phyloP scores from a whole-genome alignment of 2,797 vertebrate genomes.

The Buphagus erythrorhynchus region DNA sequence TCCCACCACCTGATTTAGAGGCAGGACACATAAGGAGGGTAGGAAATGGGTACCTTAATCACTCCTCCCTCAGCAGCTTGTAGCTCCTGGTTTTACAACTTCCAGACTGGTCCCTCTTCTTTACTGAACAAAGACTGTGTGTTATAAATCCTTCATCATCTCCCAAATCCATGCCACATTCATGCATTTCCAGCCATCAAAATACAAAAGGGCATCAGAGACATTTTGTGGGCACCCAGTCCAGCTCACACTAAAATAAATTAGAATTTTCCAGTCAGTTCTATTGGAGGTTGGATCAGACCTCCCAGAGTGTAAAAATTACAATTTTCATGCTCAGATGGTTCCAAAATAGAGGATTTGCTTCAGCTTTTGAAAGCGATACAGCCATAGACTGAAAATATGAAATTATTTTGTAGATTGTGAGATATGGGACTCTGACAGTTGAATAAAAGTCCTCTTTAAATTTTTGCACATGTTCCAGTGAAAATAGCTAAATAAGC shows the following conservation, averaged over 20 bases:
- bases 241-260: background rate
- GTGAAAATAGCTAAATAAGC: background rate
- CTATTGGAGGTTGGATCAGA: background rate
- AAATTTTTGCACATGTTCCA: background rate
- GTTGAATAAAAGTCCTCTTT: background rate
- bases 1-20: background rate
- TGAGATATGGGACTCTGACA: background rate
- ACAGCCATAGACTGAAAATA: background rate
- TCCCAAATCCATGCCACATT: background rate
- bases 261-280: background rate
- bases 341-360: background rate
- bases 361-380: background rate
- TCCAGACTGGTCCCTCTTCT: background rate
- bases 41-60: background rate
- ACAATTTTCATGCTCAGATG: background rate
- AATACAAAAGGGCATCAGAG: background rate
- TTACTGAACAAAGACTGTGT: background rate
- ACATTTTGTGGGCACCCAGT: background rate
- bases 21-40: background rate
- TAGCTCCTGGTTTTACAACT: background rate
- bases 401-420: background rate
- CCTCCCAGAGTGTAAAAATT: background rate
- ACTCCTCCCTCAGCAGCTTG: background rate
- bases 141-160: background rate
- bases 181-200: background rate